A percentile compares a stretch with the other conserved stretches of the same genome.
phyloP scores from a whole-genome alignment of 2,888 invertebrate species.

The Tinea pellionella region DNA sequence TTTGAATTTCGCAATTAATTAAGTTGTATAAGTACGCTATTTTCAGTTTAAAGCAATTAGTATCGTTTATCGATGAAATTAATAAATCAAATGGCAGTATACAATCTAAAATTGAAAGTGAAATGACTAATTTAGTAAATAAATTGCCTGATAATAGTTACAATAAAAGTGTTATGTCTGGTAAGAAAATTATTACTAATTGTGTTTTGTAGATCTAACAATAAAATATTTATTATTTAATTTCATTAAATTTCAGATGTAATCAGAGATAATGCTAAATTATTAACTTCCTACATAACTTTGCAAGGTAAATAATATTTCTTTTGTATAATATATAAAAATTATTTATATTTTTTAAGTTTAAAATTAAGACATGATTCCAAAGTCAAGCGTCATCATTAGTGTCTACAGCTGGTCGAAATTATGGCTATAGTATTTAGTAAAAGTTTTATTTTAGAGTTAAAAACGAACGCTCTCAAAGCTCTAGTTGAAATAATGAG shows the following conservation, averaged over 20 bases:
- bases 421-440: too few species aligned
- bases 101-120: conserved; percentile 25
- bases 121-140: conserved; percentile 34
- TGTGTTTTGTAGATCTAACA: too few species aligned
- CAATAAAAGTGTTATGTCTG: conserved; percentile 24
- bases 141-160: conserved; percentile 30
- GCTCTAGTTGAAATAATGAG: conserved; percentile 35
- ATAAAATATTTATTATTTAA: neutral
- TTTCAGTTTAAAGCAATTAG: conserved; percentile 24
- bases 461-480: conserved; percentile 41
- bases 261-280: neutral
- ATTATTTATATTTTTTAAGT: too few species aligned
- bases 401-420: too few species aligned
- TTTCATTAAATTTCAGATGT: conserved; percentile 7
- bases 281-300: neutral
- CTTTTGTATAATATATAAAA: neutral
- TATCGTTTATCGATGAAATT: conserved; percentile 36
- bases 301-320: neutral
- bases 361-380: neutral
- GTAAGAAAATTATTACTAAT: conserved; percentile 22
- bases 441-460: conserved; percentile 24
- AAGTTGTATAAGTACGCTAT: too few species aligned
- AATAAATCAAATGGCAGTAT: conserved; percentile 26
- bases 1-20: too few species aligned
- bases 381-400: too few species aligned